phyloP scores from a whole-genome alignment of 2,113 vertebrate species.

The Coreoperca whiteheadi region DNA sequence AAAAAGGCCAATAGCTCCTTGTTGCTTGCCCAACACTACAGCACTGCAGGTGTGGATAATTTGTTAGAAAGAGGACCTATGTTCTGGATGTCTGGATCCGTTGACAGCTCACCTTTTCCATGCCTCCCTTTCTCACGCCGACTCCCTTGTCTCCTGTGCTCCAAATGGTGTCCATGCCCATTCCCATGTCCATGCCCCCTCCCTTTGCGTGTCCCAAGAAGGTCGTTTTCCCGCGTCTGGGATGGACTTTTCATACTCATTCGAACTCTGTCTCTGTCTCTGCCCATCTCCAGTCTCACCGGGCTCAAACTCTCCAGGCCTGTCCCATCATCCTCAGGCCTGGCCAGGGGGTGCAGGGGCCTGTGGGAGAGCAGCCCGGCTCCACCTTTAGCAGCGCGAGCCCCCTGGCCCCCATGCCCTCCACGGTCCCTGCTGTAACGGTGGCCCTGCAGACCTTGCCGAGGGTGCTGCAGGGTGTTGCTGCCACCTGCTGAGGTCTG shows the following conservation, averaged over 20 bases:
- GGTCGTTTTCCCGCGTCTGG: slow-evolving; percentile 81
- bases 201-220: slow-evolving; percentile 82
- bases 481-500: slow-evolving; percentile 69
- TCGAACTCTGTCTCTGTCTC: slow-evolving; percentile 74
- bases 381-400: slow-evolving; percentile 73
- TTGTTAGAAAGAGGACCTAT: background rate
- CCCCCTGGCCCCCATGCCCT: slow-evolving; percentile 76
- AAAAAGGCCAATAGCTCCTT: background rate
- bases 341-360: slow-evolving; percentile 64
- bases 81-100: background rate
- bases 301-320: slow-evolving; percentile 82
- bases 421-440: slow-evolving; percentile 63
- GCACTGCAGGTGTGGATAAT: background rate
- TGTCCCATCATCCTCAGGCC: slow-evolving; percentile 80
- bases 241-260: slow-evolving; percentile 77
- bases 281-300: slow-evolving; percentile 79
- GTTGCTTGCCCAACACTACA: background rate
- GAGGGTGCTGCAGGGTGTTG: slow-evolving; percentile 82
- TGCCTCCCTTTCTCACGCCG: slow-evolving; percentile 86
- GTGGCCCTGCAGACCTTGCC: slow-evolving; percentile 66
- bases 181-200: slow-evolving; percentile 82
- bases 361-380: slow-evolving; percentile 69
- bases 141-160: slow-evolving; percentile 85
- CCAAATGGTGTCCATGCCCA: slow-evolving; percentile 70
- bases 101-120: slow-evolving; percentile 75